Evolutionary conservation across 2,797 vertebrate species (phyloP), one percentile per base, ranked within the genome.

Genomic region (Leuciscus waleckii): DNA sequence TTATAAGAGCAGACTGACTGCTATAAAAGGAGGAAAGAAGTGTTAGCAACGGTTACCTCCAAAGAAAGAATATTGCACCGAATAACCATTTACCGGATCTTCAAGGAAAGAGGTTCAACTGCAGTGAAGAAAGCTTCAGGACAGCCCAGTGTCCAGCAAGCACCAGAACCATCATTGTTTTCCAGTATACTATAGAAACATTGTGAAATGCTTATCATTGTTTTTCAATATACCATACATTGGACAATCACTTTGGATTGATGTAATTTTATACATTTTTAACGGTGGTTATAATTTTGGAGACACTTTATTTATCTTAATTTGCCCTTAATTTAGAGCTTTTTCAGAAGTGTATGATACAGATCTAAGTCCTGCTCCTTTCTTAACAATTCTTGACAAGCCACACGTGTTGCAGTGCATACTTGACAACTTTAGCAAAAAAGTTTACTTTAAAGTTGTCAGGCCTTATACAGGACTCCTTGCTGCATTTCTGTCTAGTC

Each of bases 371-470:
- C 7, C 3, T 63, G 76, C 23, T 43, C 3, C 23, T 58, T 77
- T 26, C 35, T 58, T 37, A 17, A 8, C 14, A 17, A 16, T 23
- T 35, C 19, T 23, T 80, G 21, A n/a, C 19, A 63, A n/a, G 39
- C 21, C 39, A 61, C 32, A 41, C 49, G 37, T 61, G 16, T 19
- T 46, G 56, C 39, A 65, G n/a, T 21, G 39, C 56, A 46, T 67
- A 79, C 78, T 46, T 67, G 61, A 49, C 41, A 79, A 67, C 37
- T 35, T 67, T 19, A 67, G 41, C 32, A 67, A 61, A 58, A 79
- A n/a, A 63, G 26, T 63, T 63, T 29, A 63, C 13, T 29, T 63
- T 16, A 63, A 29, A 29, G 61, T 32, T 65, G 58, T 29, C 58
- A 29, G 58, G 58, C 41, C 61, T 23, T 49, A 61, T 13, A 2